Evolutionary conservation across 1,140 invertebrate species (phyloP).

Genomic region (Brachionus calyciflorus): DNA sequence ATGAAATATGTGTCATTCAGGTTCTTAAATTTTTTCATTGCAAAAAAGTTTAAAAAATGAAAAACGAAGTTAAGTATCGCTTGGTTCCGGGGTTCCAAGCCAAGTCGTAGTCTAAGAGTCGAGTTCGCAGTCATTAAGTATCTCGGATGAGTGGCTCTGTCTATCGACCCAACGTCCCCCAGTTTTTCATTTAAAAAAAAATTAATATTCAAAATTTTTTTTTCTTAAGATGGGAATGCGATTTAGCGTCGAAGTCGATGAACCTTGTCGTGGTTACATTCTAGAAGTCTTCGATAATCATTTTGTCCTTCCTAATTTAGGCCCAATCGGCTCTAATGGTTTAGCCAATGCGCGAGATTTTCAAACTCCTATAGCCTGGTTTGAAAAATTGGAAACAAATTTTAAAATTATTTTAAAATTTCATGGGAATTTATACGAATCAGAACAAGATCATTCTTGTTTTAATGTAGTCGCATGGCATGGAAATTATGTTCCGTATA

Average conservation of each 20-base stretch:
- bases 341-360: slow-evolving; percentile 93
- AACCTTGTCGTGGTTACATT: slow-evolving; percentile 81
- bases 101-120: no score
- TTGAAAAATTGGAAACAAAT: slow-evolving; percentile 66
- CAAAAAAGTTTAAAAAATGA: no score
- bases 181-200: no score
- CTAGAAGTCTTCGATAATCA: slow-evolving; percentile 91
- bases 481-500: slow-evolving; percentile 96
- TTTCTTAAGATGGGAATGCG: slow-evolving; percentile 78
- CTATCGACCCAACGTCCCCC: no score
- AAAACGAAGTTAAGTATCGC: no score
- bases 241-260: slow-evolving; percentile 74
- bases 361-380: slow-evolving; percentile 68
- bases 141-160: no score
- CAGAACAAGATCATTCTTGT: slow-evolving; percentile 80
- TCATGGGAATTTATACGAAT: slow-evolving; percentile 80
- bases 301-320: slow-evolving; percentile 85
- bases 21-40: no score
- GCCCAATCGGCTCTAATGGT: slow-evolving; percentile 95
- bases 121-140: no score
- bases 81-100: no score
- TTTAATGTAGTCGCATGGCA: slow-evolving; percentile 99
- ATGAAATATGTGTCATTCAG: slow-evolving; percentile 93
- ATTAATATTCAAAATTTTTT: slow-evolving; percentile 31
- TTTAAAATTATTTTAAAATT: slow-evolving; percentile 85